Evolutionary conservation across 2,888 invertebrate genomes (phyloP).

Genomic region (Steinernema hermaphroditum): DNA sequence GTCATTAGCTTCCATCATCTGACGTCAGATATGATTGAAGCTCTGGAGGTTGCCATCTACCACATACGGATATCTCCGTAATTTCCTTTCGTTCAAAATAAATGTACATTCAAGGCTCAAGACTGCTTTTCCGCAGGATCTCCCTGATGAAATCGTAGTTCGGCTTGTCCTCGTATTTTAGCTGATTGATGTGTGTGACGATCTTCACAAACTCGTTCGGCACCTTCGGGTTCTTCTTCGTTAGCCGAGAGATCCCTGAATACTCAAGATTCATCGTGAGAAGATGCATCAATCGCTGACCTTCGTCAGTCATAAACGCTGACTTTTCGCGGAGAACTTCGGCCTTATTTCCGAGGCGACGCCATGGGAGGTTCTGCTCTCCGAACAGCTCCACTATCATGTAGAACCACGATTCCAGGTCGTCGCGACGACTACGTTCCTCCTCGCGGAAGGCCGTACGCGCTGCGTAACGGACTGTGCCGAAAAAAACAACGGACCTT

Average conservation of each 20-base stretch:
- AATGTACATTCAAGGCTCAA: too few species aligned
- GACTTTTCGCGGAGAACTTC: not conserved
- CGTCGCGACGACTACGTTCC: not conserved
- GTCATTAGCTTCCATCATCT: conserved; percentile 49
- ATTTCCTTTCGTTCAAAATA: too few species aligned
- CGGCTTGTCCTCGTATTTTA: not conserved
- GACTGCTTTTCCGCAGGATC: not conserved
- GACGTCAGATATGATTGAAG: conserved; percentile 44
- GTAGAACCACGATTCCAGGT: not conserved
- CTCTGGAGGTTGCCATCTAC: conserved; percentile 48
- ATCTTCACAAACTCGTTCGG: not conserved
- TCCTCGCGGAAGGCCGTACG: not conserved
- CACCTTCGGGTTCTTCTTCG: not conserved
- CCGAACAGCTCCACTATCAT: not conserved
- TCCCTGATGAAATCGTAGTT: not conserved
- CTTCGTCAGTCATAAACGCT: not conserved
- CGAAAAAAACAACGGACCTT: not conserved
- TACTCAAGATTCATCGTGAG: too few species aligned
- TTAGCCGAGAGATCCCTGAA: not conserved
- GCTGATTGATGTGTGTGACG: not conserved
- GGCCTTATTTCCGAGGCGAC: not conserved
- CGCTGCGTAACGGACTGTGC: not conserved
- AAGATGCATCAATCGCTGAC: not conserved
- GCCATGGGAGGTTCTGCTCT: not conserved
- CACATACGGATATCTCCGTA: not conserved